phyloP scores from a whole-genome alignment of 92 coral and sea anemone genomes.

The Phenganax marumi region DNA sequence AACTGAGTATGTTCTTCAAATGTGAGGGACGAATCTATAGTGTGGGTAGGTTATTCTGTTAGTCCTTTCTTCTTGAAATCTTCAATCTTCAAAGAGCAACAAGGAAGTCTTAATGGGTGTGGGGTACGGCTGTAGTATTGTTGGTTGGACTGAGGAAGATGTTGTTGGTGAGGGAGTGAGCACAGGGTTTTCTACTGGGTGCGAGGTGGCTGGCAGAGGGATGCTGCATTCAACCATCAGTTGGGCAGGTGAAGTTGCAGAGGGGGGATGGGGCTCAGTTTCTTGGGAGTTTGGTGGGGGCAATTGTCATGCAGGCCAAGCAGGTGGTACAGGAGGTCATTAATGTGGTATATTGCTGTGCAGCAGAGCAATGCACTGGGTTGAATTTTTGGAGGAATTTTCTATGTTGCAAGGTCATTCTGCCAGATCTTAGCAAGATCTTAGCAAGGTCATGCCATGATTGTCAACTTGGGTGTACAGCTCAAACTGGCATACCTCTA shows the following conservation, averaged over 20 bases:
- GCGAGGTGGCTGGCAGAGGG: neutral
- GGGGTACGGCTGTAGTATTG: too few species aligned
- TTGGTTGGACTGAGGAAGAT: neutral
- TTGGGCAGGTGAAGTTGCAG: too few species aligned
- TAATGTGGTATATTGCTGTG: neutral
- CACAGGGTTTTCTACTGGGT: neutral
- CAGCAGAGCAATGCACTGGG: neutral
- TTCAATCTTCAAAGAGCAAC: too few species aligned
- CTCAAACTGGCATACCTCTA: conserved; percentile 52
- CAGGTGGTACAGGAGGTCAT: neutral
- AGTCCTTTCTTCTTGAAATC: too few species aligned
- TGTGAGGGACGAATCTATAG: too few species aligned
- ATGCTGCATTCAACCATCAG: neutral
- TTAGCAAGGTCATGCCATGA: too few species aligned
- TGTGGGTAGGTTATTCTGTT: too few species aligned
- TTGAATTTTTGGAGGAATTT: neutral
- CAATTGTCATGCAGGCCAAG: neutral
- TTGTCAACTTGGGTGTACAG: too few species aligned
- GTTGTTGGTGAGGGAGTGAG: neutral
- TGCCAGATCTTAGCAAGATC: too few species aligned
- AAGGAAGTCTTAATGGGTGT: too few species aligned
- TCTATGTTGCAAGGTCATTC: conserved; percentile 40
- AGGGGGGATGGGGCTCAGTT: too few species aligned
- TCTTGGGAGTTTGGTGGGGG: neutral
- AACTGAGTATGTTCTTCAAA: too few species aligned